phyloP scores from a whole-genome alignment of 2,113 vertebrate genomes.

The Hippocampus barbouri region DNA sequence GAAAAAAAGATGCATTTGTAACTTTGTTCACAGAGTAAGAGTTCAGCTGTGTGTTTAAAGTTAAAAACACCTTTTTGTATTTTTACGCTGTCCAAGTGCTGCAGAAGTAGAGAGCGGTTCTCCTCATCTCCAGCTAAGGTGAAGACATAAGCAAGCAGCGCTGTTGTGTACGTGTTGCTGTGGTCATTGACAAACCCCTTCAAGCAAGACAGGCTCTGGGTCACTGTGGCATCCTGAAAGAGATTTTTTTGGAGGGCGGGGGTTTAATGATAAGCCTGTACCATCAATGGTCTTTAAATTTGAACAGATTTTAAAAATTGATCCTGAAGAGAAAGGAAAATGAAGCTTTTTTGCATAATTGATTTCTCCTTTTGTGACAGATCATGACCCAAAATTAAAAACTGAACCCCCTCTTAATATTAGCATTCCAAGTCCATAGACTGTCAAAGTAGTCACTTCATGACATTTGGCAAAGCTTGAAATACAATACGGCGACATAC shows the following conservation, averaged over 20 bases:
- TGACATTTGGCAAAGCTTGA: neutral
- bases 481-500: neutral
- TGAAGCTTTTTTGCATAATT: too few species aligned
- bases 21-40: neutral
- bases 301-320: too few species aligned
- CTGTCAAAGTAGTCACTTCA: neutral
- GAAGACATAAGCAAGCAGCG: conserved; percentile 78
- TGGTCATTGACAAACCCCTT: conserved; percentile 32
- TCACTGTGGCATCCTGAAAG: conserved; percentile 51
- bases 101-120: conserved; percentile 53
- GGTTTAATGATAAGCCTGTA: neutral
- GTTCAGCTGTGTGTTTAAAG: too few species aligned
- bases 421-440: neutral
- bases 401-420: neutral
- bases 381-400: too few species aligned
- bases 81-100: conserved; percentile 38
- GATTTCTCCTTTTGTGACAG: too few species aligned
- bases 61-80: conserved; percentile 29
- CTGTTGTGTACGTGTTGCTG: conserved; percentile 73
- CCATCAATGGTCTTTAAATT: too few species aligned
- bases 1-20: neutral
- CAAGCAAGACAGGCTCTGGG: conserved; percentile 73
- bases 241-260: neutral
- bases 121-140: conserved; percentile 74
- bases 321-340: too few species aligned